These are phyloP conservation scores for Plusia festucae DNA, from an alignment of 2,888 invertebrate species.

Conservation along the genomic window DNA sequence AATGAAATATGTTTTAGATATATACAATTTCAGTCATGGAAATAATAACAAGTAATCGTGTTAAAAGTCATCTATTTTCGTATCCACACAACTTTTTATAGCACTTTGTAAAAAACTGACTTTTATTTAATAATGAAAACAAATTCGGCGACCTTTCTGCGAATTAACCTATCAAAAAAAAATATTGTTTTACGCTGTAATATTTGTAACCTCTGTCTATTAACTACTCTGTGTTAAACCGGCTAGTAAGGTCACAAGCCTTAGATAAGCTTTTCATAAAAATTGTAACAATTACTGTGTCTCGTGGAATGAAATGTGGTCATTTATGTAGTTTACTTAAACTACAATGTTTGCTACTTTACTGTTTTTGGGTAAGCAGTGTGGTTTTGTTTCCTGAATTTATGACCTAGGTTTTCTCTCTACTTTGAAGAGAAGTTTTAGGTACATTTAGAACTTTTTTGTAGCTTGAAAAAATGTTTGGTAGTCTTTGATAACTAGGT, in stretches of 20 bases:
- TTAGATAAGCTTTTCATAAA: constrained; percentile 51
- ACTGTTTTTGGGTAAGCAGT: not conserved
- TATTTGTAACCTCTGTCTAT: constrained; percentile 27
- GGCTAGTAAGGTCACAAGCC: constrained; percentile 56
- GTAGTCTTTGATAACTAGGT: no score
- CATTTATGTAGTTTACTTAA: constrained; percentile 17
- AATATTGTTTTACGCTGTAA: not conserved
- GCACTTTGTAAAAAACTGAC: no score
- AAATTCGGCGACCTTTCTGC: no score
- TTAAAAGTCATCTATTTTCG: no score
- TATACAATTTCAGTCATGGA: no score
- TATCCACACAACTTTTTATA: no score
- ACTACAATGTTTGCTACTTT: constrained; percentile 1
- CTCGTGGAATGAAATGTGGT: constrained; percentile 38
- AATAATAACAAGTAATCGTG: no score
- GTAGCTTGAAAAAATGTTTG: not conserved
- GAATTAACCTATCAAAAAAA: no score
- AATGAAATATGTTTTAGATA: no score
- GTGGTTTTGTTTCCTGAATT: not conserved
- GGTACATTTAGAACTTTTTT: not conserved
- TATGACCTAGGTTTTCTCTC: not conserved
- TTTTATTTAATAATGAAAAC: no score
- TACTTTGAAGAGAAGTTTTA: not conserved
- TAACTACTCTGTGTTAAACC: constrained; percentile 50
- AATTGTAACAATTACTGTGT: constrained; percentile 55